Evolutionary conservation across 2,888 invertebrate genomes (phyloP), one percentile per base, ranked within the genome.

Genomic region (Caenorhabditis plicata): DNA sequence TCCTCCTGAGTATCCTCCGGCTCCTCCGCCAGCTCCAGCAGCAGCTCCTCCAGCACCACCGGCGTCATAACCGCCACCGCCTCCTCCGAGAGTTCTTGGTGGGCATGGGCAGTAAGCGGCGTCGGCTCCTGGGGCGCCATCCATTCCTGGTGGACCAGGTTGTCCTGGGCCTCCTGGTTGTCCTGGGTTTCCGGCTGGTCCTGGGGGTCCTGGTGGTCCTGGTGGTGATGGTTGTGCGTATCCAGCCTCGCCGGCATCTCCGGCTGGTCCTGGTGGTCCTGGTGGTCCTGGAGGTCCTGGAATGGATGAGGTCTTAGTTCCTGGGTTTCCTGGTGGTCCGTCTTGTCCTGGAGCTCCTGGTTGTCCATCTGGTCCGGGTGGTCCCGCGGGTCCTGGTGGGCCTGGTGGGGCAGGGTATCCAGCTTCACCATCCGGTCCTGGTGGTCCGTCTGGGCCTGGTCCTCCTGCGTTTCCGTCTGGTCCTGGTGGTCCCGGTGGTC

Each of bases 141-240:
- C 61, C 7, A 27, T 27, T 48, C 61, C 61, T 23, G 61, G 51
- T 11, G 39, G 45, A 46, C 62, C 62, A 29, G 49, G 46, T 23
- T 3, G 15, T 47, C 47, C 47, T 39, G 47, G 47, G 20, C 40
- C 39, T 60, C 60, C 60, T 15, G 60, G 53, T 27, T 46, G 50
- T 46, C 60, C 60, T 15, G 53, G 39, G 33, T 49, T 49, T 60
- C 60, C 60, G 48, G 60, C 50, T 46, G 50, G 50, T 54, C 68
- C 68, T 33, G 64, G 62, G 9, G 62, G 64, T 52, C 73, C 73
- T 26, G 69, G 61, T 13, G 67, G 69, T 52, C 72, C 72, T 38
- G 65, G 55, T 31, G 58, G 64, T 4, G 69, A 56, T 11, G 55
- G 58, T 35, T 35, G 39, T 17, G 26, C 42, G 15, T 26, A 23